Evolutionary conservation across 2,888 invertebrate species (phyloP).

Genomic region (Geotrupes spiniger): DNA sequence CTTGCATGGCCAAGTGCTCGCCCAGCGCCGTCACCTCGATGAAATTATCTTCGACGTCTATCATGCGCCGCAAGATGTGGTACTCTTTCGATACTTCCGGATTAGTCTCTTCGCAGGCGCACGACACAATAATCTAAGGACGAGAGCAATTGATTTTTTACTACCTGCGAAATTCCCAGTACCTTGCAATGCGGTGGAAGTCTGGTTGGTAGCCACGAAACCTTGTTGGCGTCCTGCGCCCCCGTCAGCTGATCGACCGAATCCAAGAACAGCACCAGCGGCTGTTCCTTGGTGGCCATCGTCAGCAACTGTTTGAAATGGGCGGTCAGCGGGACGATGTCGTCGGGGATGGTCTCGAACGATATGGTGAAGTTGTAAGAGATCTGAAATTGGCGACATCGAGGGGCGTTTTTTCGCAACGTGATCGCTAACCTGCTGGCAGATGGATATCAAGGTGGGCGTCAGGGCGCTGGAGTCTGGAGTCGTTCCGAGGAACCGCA

Average conservation of each 20-base stretch:
- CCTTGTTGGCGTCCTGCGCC: constrained; percentile 89
- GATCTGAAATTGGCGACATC: constrained; percentile 57
- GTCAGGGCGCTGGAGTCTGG: constrained; percentile 95
- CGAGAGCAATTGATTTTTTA: background rate
- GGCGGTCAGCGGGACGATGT: constrained; percentile 91
- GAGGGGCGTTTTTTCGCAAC: background rate
- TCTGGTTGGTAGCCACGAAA: constrained; percentile 93
- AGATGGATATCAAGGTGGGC: constrained; percentile 91
- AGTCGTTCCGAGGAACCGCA: constrained; percentile 93
- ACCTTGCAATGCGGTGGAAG: constrained; percentile 87
- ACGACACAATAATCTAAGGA: constrained; percentile 80
- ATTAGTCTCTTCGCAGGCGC: constrained; percentile 83
- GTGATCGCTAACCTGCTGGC: constrained; percentile 75
- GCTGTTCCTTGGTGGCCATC: constrained; percentile 77
- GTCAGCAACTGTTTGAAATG: constrained; percentile 93
- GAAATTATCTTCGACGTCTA: constrained; percentile 85
- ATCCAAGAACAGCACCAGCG: constrained; percentile 88
- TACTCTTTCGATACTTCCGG: constrained; percentile 86
- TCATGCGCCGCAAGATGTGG: constrained; percentile 80
- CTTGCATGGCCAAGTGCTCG: constrained; percentile 90
- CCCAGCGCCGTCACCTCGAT: constrained; percentile 88
- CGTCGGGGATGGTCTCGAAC: constrained; percentile 93
- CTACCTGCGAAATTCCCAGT: no score
- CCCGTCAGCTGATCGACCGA: constrained; percentile 96
- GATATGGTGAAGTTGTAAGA: constrained; percentile 89